Conservation (phyloP, 2,113 vertebrate species). For the Delphinapterus leucas region DNA sequence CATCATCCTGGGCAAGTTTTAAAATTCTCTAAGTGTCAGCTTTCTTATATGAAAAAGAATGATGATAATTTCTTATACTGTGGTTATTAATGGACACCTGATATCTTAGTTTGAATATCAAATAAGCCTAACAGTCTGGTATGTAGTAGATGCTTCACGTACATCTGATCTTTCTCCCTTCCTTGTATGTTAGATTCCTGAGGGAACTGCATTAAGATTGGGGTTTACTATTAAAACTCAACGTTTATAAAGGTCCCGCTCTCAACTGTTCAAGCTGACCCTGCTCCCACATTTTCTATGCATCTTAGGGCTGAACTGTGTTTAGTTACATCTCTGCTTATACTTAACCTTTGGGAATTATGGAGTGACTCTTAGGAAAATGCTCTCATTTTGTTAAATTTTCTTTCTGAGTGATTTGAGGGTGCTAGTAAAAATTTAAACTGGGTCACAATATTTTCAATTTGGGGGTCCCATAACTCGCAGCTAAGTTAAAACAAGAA, state of each 20-base stretch:
- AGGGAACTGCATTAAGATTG: background rate
- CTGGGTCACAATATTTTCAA: background rate
- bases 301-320: background rate
- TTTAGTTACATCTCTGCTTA: background rate
- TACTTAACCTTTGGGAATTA: background rate
- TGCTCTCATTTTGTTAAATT: background rate
- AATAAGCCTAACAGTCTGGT: conserved; percentile 46
- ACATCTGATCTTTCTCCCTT: background rate
- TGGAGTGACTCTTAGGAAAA: background rate
- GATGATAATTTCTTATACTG: background rate
- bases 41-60: conserved; percentile 56
- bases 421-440: background rate
- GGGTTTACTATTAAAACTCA: background rate
- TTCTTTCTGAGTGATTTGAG: background rate
- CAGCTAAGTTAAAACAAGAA: background rate
- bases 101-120: conserved; percentile 54
- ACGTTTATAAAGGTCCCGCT: background rate
- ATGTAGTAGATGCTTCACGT: background rate
- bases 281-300: background rate
- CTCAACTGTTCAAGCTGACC: background rate
- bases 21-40: background rate
- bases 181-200: background rate
- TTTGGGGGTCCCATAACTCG: background rate
- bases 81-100: background rate
- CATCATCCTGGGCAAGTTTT: background rate